A percentile compares a stretch with the other conserved stretches of the same genome.
These are phyloP conservation scores for Trichacis sp. DNA, from an alignment of 2,888 invertebrate species.

Conservation along the genomic window DNA sequence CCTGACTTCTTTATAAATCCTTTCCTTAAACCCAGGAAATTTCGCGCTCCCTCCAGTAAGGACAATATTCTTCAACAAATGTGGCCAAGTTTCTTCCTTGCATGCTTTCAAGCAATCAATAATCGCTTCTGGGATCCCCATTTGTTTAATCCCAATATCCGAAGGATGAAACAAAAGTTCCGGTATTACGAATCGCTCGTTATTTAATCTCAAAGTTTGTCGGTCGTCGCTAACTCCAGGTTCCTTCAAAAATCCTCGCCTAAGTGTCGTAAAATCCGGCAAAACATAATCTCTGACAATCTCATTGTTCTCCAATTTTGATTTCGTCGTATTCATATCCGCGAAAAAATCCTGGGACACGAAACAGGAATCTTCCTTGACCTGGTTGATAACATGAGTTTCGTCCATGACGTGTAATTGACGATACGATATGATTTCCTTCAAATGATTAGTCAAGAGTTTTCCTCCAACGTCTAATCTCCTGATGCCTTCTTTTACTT, in stretches of 20 bases:
- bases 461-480: constrained; percentile 97
- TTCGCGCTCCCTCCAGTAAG: constrained; percentile 84
- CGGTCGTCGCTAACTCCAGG: constrained; percentile 71
- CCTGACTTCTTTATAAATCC: constrained; percentile 83
- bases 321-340: constrained; percentile 80
- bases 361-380: constrained; percentile 97
- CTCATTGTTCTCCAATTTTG: constrained; percentile 74
- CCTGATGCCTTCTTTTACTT: constrained; percentile 77
- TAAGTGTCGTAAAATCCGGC: constrained; percentile 93
- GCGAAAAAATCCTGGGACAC: constrained; percentile 86
- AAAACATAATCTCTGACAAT: constrained; percentile 92
- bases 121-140: constrained; percentile 93
- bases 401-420: constrained; percentile 99
- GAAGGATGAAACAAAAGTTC: constrained; percentile 95
- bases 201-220: constrained; percentile 88
- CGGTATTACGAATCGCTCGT: constrained; percentile 94
- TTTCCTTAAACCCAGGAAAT: constrained; percentile 87
- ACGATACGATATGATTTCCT: constrained; percentile 95
- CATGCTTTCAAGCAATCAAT: constrained; percentile 82
- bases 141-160: constrained; percentile 90
- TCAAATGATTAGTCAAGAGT: constrained; percentile 95
- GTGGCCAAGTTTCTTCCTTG: constrained; percentile 80
- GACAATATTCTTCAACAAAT: constrained; percentile 85
- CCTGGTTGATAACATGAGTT: constrained; percentile 97
- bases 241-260: constrained; percentile 80